Evolutionary conservation across 2,113 vertebrate species (phyloP).

Genomic region (Carassius auratus): DNA sequence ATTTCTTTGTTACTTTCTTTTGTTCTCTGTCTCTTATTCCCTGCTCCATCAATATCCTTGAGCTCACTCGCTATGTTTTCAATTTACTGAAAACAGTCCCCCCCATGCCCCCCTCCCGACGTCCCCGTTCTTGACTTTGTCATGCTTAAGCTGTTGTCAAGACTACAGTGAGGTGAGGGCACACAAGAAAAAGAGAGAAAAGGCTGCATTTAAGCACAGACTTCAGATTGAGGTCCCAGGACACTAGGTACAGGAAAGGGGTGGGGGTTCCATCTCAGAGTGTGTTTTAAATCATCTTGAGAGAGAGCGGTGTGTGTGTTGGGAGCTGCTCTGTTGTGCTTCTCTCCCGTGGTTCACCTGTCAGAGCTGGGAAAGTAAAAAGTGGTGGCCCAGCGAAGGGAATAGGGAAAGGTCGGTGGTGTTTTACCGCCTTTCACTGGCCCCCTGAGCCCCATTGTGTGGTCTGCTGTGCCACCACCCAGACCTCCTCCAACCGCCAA

Average conservation of each 20-base stretch:
- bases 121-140: conserved; percentile 33
- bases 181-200: conserved; percentile 54
- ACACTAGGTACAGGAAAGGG: conserved; percentile 33
- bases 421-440: conserved; percentile 63
- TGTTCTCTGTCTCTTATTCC: conserved; percentile 43
- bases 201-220: conserved; percentile 47
- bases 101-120: conserved; percentile 20
- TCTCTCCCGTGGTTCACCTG: conserved; percentile 70
- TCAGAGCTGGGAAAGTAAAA: conserved; percentile 70
- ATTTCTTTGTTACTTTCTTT: conserved; percentile 45
- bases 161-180: conserved; percentile 46
- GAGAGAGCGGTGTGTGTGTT: conserved; percentile 64
- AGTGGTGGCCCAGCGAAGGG: conserved; percentile 58
- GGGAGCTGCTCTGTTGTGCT: conserved; percentile 64
- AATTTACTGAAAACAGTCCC: conserved; percentile 44
- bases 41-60: conserved; percentile 44
- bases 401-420: conserved; percentile 30
- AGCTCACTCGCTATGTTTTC: conserved; percentile 45
- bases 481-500: conserved; percentile 55
- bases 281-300: conserved; percentile 73
- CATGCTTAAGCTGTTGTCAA: conserved; percentile 52
- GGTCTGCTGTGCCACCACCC: conserved; percentile 65
- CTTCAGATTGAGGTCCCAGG: conserved; percentile 52
- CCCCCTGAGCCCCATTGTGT: conserved; percentile 75
- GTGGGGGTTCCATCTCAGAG: conserved; percentile 55